Evolutionary conservation across 2,888 invertebrate genomes (phyloP), one percentile per base, ranked within the genome.

Genomic region (Zygothrica quintamaculata): DNA sequence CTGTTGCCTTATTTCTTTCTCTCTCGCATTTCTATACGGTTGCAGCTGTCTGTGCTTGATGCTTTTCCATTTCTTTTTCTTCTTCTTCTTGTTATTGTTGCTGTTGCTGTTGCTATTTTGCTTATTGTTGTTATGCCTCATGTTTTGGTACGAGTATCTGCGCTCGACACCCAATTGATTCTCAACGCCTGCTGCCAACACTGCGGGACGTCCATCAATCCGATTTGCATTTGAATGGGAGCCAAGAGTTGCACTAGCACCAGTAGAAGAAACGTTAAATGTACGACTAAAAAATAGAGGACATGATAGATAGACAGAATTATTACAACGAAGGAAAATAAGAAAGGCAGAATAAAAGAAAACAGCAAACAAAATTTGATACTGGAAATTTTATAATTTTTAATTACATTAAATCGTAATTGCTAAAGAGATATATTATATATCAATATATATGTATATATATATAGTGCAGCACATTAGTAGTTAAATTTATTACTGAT

Each of bases 161-260:
- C n/a, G 9, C 8, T 18, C 15, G 37, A 31, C 37, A 25, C n/a
- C 31, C 72, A 70, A 71, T 70, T 61, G 70, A 70, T 70, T 70
- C 53, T 66, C 29, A 44, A 39, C 55, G 56, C 31, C 29, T 52
- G 61, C 40, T 66, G 70, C 70, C 71, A 70, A 50, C 40, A 52
- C 65, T 60, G 55, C 51, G 65, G 61, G 51, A 61, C 66, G 53
- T 66, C 29, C 67, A 71, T 70, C 66, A 57, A 71, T 66, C 56
- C 33, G 56, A 34, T 48, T 53, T 66, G 72, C 52, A 66, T 66
- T 70, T 70, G 72, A 70, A 61, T 71, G 56, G 42, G 33, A 48
- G 71, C 70, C 72, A 70, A 71, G 43, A 52, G 43, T 44, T 60
- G 51, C 52, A 56, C 15, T 44, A 39, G 33, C 39, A n/a, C 31